phyloP scores from a whole-genome alignment of 2,113 vertebrate genomes.

The Stegostoma tigrinum region DNA sequence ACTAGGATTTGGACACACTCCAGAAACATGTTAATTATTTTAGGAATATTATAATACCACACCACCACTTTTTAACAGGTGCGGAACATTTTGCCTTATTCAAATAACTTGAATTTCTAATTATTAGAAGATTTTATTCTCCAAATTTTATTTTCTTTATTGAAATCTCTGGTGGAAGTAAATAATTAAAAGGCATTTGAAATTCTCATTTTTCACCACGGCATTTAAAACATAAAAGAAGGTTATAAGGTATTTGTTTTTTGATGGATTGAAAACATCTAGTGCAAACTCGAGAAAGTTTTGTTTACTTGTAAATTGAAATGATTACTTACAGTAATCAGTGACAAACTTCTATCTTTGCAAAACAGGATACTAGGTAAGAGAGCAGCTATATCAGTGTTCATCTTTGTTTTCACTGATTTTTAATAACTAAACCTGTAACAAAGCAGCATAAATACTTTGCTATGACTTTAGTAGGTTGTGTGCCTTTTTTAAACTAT shows the following conservation, averaged over 20 bases:
- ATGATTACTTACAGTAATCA: background rate
- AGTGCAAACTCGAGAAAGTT: background rate
- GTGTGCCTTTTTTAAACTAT: background rate
- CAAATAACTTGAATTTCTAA: background rate
- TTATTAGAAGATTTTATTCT: background rate
- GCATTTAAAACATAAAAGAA: background rate
- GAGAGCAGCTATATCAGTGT: background rate
- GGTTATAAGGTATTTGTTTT: background rate
- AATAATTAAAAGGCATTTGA: background rate
- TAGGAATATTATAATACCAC: background rate
- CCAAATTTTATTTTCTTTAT: background rate
- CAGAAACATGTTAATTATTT: background rate
- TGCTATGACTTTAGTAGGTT: background rate
- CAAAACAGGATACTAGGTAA: background rate
- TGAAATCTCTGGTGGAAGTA: background rate
- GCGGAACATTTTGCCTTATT: background rate
- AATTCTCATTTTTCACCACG: background rate
- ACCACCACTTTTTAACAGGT: background rate
- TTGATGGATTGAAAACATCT: background rate
- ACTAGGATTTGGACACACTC: background rate
- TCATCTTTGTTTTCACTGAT: background rate
- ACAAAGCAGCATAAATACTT: background rate
- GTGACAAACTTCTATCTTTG: background rate
- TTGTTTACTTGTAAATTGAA: background rate
- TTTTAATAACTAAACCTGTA: background rate